Conservation (phyloP, 2,888 invertebrate genomes). For the Reticulitermes lucifugus region DNA sequence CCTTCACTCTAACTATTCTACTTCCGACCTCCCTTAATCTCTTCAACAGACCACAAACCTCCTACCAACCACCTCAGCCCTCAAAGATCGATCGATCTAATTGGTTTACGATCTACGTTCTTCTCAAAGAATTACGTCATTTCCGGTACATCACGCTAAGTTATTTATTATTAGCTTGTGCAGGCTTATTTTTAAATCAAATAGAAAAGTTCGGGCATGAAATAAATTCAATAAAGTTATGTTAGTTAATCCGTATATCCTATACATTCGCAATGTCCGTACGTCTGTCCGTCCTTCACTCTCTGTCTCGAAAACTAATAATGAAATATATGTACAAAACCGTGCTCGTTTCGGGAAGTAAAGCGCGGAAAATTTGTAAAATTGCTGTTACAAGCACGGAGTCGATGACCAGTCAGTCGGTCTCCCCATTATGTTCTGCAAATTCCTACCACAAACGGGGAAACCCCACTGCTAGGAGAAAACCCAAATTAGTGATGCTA, state of each 20-base stretch:
- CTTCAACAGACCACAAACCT: conserved; percentile 2
- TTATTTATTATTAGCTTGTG: background rate
- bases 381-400: no score
- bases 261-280: no score
- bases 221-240: background rate
- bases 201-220: background rate
- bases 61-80: background rate
- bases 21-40: conserved; percentile 3
- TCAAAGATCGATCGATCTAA: background rate
- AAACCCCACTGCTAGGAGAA: no score
- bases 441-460: no score
- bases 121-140: background rate
- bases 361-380: no score
- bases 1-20: background rate
- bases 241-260: background rate
- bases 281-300: no score
- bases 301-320: no score
- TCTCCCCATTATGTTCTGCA: no score
- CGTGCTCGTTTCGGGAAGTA: no score
- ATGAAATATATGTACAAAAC: no score
- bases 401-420: no score
- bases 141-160: background rate
- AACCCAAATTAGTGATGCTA: no score
- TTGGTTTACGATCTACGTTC: background rate
- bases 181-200: background rate